Evolutionary conservation across 2,888 invertebrate genomes (phyloP), one percentile per base, ranked within the genome.

Genomic region (Meloe dianella): DNA sequence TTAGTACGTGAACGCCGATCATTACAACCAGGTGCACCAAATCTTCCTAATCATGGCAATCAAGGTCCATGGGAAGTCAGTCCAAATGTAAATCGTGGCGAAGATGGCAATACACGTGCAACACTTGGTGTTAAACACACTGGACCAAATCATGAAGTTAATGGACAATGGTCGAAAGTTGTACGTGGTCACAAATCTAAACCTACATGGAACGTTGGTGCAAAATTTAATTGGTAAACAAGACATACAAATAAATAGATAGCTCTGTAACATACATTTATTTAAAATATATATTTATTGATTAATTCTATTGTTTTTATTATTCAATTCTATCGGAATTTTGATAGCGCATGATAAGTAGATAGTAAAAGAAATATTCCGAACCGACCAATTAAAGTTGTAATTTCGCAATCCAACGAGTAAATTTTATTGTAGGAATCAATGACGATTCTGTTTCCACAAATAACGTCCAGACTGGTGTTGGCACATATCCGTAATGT

Each of bases 381-480:
- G 0, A 65, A 65, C 67, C 67, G 67, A 62, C 69, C 66, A 5
- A 69, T 9, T 17, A 69, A 29, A 14, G 65, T 65, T 5, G 69
- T 69, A 4, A 64, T 58, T 63, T 69, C 69, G 10, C 69, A 87
- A 85, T 54, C 91, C 87, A 10, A n/a, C n/a, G n/a, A n/a, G n/a
- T n/a, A n/a, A n/a, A n/a, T n/a, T n/a, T n/a, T n/a, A n/a, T n/a
- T n/a, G 90, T 90, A 0, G 89, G 88, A 6, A 87, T 85, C 17
- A 90, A 85, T 0, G 90, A 88, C 70, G 89, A 89, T 51, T 84
- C 80, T 1, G 87, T 85, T 71, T 88, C 88, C 58, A 89, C 86
- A 78, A 89, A 91, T 74, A 89, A 85, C 12, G 89, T 85, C 82
- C 88, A 88, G 27, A 89, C 89, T 76, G 86, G 85, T 0, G 88